These are phyloP conservation scores for Neomorphus geoffroyi DNA, from an alignment of 2,797 vertebrate species.

Conservation along the genomic window DNA sequence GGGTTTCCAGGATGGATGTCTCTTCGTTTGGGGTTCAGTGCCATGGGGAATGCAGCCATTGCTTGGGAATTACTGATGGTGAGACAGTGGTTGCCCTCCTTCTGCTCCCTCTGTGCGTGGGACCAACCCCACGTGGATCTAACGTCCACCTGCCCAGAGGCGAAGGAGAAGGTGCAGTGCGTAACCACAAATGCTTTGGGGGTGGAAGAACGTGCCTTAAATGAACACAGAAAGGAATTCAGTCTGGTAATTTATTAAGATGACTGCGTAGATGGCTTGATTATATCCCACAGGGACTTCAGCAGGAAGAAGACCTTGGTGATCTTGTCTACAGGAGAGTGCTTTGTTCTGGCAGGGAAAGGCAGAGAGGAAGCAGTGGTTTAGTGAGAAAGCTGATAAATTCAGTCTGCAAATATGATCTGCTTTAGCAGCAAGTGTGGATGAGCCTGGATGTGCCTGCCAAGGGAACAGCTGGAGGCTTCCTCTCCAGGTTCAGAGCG, in stretches of 20 bases:
- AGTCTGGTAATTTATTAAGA: neutral
- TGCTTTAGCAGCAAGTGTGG: neutral
- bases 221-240: neutral
- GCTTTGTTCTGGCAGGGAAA: neutral
- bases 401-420: neutral
- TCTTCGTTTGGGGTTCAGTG: neutral
- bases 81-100: neutral
- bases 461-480: neutral
- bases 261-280: neutral
- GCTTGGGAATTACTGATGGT: neutral
- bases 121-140: rapidly evolving
- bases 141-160: neutral
- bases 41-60: too few relatives aligned
- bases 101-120: too few relatives aligned
- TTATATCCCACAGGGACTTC: neutral
- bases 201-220: rapidly evolving
- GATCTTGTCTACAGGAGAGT: neutral
- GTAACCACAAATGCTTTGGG: neutral
- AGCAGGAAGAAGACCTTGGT: neutral
- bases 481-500: neutral
- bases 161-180: neutral
- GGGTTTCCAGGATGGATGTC: rapidly evolving
- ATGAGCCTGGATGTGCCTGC: neutral
- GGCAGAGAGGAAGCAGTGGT: neutral
- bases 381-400: neutral